These are phyloP conservation scores for Plumapathes pennacea DNA, from an alignment of 92 coral and sea anemone species.

Conservation along the genomic window DNA sequence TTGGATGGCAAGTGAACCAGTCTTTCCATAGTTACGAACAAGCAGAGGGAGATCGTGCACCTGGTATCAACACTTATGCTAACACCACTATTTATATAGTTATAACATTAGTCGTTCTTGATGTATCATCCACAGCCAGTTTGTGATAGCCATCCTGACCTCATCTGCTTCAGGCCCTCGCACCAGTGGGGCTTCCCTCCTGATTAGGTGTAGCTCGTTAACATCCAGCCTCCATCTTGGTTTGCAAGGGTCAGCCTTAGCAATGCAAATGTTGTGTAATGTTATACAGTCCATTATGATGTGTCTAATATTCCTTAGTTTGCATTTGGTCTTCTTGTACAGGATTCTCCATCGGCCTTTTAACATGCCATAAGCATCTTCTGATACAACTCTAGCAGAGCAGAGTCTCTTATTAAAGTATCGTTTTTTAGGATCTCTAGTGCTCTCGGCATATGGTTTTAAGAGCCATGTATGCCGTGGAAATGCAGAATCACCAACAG, in stretches of 20 bases:
- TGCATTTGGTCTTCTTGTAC: constrained; percentile 71
- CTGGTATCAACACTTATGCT: too few relatives aligned
- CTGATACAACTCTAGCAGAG: constrained; percentile 59
- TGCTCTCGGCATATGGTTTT: constrained; percentile 42
- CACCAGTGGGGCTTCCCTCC: constrained; percentile 30
- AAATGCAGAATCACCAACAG: constrained; percentile 62
- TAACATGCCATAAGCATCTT: constrained; percentile 70
- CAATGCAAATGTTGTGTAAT: constrained; percentile 60
- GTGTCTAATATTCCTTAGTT: constrained; percentile 31
- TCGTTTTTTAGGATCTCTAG: constrained; percentile 47
- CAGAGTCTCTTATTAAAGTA: constrained; percentile 58
- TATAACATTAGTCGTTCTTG: constrained; percentile 37
- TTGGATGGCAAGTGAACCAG: too few relatives aligned
- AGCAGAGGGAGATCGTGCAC: too few relatives aligned
- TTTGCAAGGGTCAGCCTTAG: constrained; percentile 48
- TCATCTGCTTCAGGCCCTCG: constrained; percentile 41
- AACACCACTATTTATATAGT: too few relatives aligned
- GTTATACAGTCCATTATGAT: constrained; percentile 65
- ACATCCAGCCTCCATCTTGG: constrained; percentile 56
- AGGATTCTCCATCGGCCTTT: constrained; percentile 67
- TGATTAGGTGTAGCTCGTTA: constrained; percentile 38
- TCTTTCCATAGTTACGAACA: too few relatives aligned
- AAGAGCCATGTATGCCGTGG: constrained; percentile 48
- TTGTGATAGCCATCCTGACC: constrained; percentile 40
- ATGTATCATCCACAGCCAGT: constrained; percentile 63